A percentile compares a stretch with the other conserved stretches of the same genome.
Evolutionary conservation across 2,888 invertebrate genomes (phyloP).

Genomic region (Aproaerema taeniolella): DNA sequence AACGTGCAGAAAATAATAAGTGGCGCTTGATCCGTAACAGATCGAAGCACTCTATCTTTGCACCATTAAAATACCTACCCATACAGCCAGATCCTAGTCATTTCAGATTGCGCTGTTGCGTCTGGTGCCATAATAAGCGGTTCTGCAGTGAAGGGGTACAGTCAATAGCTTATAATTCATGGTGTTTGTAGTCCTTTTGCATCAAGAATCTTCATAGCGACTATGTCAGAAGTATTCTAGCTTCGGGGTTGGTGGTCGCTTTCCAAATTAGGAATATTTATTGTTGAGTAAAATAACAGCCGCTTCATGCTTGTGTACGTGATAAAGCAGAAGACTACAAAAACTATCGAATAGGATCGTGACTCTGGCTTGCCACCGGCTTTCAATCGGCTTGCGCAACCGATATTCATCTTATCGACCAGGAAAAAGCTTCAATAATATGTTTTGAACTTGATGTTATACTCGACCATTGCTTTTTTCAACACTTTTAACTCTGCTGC

Average conservation of each 20-base stretch:
- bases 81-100: conserved; percentile 17
- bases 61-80: too few relatives aligned
- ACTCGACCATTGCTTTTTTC: conserved; percentile 20
- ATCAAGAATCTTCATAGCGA: too few relatives aligned
- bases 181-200: conserved; percentile 4
- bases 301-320: neutral
- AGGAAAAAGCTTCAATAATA: conserved; percentile 24
- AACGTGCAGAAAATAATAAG: too few relatives aligned
- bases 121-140: conserved; percentile 23
- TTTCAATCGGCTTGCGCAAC: conserved; percentile 25
- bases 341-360: conserved; percentile 24
- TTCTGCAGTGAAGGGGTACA: conserved; percentile 23
- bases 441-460: conserved; percentile 23
- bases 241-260: neutral
- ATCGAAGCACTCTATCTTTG: too few relatives aligned
- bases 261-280: neutral
- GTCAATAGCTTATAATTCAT: conserved; percentile 12
- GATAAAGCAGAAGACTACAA: conserved; percentile 10
- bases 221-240: too few relatives aligned
- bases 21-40: too few relatives aligned
- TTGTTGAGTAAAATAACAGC: neutral
- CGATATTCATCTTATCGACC: conserved; percentile 19
- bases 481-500: conserved; percentile 4
- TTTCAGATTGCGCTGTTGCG: conserved; percentile 24
- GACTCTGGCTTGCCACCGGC: conserved; percentile 20